These are phyloP conservation scores for Drosophila limbata DNA, from an alignment of 2,888 invertebrate species.

Conservation along the genomic window DNA sequence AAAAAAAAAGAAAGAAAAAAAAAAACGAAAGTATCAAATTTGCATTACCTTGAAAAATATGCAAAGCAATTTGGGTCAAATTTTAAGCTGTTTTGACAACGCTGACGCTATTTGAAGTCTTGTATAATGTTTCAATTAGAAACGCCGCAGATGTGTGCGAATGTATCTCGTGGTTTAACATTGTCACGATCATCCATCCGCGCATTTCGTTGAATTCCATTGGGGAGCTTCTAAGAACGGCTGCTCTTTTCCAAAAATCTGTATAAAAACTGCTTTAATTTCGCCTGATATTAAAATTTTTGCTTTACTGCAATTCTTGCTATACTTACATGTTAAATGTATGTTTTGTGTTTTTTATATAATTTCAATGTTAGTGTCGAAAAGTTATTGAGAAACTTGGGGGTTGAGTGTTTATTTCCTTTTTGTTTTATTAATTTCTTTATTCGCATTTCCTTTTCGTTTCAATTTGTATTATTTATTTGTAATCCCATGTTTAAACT, in stretches of 20 bases:
- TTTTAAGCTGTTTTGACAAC: conserved; percentile 44
- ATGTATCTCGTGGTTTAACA: conserved; percentile 24
- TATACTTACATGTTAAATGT: conserved; percentile 19
- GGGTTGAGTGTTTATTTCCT: conserved; percentile 60
- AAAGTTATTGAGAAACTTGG: conserved; percentile 51
- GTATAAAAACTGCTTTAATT: conserved; percentile 54
- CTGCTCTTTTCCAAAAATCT: conserved; percentile 55
- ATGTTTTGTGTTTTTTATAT: neutral
- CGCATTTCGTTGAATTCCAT: conserved; percentile 48
- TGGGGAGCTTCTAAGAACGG: conserved; percentile 54
- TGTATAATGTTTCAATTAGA: conserved; percentile 71
- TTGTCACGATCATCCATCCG: conserved; percentile 53
- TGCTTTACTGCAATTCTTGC: conserved; percentile 33
- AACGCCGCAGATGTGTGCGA: conserved; percentile 29
- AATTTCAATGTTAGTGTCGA: conserved; percentile 21
- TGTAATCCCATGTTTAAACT: conserved; percentile 78
- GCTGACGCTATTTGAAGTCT: conserved; percentile 49
- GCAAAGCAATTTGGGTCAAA: conserved; percentile 69
- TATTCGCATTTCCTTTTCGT: conserved; percentile 66
- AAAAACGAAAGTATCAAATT: conserved; percentile 76
- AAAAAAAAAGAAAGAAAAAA: conserved; percentile 24
- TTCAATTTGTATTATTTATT: conserved; percentile 65
- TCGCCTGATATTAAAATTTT: conserved; percentile 36
- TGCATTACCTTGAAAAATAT: conserved; percentile 70
- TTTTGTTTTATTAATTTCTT: conserved; percentile 53